Base-by-base conservation (phyloP, 2,888 invertebrate species). In the Dolomedes plantarius region DNA sequence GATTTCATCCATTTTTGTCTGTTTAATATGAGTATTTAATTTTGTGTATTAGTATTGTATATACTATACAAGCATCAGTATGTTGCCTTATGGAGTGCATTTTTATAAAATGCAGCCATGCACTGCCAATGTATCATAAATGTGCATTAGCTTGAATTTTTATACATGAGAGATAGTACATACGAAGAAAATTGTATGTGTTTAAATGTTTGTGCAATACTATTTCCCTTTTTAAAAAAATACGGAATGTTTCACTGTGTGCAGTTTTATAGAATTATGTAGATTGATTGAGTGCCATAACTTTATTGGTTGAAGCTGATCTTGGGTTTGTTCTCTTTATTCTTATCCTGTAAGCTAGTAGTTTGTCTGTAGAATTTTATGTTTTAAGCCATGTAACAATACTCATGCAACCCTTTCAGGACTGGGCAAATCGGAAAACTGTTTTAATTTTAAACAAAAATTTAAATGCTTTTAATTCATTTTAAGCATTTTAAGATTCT, bases 71-170 rank as follows among this genome's bases (percentile, higher is more conserved):
- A 56, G 23, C 23, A 56, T 56, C 19, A n/a, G 29, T 65, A 6
- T 13, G 27, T 69, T 69, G 69, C 69, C 69, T 69, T 69, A 41
- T 39, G 39, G 69, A 16, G 36, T 41, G 41, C 69, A 69, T 19
- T 69, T 65, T 31, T 28, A 27, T 69, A 27, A 69, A 41, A 41
- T 69, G 41, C 41, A 23, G 28, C 39, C 69, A 27, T 41, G 28
- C 28, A 69, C 69, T 69, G 69, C 69, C 69, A 69, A 28, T 41
- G 69, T 69, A 36, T 69, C 13, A 41, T 69, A 41, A 67, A n/a
- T 69, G 41, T 69, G 36, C n/a, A 69, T 69, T 41, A 27, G 27
- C 31, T 13, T 3, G 11, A 67, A 32, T 68, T 68, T 68, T 68
- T 68, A 32, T 36, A 68, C 28, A 7, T 27, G 31, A 19, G 39